These are phyloP conservation scores for Drosophila mauritiana DNA, from an alignment of 1,140 invertebrate species.

Conservation along the genomic window DNA sequence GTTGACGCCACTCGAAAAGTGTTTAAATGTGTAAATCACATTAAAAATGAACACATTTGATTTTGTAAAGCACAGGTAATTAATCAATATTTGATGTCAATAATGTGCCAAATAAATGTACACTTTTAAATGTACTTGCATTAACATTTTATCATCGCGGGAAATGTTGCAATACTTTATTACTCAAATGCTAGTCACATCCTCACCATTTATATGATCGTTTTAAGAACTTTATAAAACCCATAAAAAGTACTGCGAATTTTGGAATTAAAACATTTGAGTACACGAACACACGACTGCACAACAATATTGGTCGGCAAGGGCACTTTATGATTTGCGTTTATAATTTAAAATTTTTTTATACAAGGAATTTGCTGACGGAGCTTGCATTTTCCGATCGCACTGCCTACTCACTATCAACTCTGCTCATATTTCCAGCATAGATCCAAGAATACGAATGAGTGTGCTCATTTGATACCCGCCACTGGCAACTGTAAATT, in stretches of 20 bases:
- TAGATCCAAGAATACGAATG: conserved; percentile 20
- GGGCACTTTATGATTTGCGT: neutral
- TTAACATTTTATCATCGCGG: neutral
- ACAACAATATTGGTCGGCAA: neutral
- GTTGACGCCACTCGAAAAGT: neutral
- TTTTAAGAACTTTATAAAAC: too few relatives aligned
- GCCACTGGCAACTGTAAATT: conserved; percentile 29
- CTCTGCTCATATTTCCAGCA: neutral
- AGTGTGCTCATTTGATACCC: conserved; percentile 28
- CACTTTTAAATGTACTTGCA: neutral
- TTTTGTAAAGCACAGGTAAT: neutral
- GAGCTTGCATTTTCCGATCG: neutral
- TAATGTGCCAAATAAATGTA: neutral
- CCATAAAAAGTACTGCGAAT: too few relatives aligned
- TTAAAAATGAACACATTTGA: neutral
- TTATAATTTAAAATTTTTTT: neutral
- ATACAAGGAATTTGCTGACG: neutral
- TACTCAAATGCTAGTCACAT: too few relatives aligned
- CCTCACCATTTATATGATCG: too few relatives aligned
- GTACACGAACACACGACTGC: too few relatives aligned
- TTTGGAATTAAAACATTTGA: too few relatives aligned
- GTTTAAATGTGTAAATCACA: neutral
- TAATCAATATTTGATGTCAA: neutral
- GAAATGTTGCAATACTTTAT: neutral
- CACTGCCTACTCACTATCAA: neutral